phyloP scores from a whole-genome alignment of 2,888 invertebrate genomes.

The Carterocephalus palaemon region DNA sequence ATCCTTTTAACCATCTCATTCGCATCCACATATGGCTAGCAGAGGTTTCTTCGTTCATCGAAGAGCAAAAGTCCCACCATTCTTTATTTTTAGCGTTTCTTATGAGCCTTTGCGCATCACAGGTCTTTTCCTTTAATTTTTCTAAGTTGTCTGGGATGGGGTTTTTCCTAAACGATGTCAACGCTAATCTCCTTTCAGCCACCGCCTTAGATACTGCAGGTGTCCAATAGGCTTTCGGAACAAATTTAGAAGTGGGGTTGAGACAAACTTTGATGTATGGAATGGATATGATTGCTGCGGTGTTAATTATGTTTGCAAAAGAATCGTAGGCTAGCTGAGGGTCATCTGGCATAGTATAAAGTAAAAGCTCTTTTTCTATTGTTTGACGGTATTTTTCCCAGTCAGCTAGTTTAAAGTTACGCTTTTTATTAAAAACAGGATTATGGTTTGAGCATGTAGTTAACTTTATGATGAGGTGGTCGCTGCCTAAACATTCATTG shows the following conservation, averaged over 20 bases:
- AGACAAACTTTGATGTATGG: conserved; percentile 13
- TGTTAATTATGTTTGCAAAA: background rate
- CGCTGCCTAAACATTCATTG: conserved; percentile 29
- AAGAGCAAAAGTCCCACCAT: conserved; percentile 25
- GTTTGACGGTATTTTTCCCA: conserved; percentile 3
- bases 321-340: background rate
- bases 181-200: conserved; percentile 27
- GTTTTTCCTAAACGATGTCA: conserved; percentile 30
- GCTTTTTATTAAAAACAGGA: background rate
- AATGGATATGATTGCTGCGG: background rate
- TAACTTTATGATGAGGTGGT: conserved; percentile 17
- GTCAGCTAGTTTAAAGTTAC: conserved; percentile 3
- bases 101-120: conserved; percentile 18
- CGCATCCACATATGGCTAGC: conserved; percentile 26
- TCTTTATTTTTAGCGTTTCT: conserved; percentile 17
- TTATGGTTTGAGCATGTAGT: background rate
- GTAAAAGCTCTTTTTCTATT: background rate
- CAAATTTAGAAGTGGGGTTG: conserved; percentile 27
- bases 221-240: conserved; percentile 33
- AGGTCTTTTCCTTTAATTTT: conserved; percentile 18
- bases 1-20: conserved; percentile 31
- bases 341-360: background rate
- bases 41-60: conserved; percentile 14
- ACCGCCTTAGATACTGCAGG: conserved; percentile 27
- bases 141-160: conserved; percentile 28